A percentile compares a stretch with the other conserved stretches of the same genome.
Conservation (phyloP, 2,888 invertebrate genomes). For the Mechanitis mazaeus region DNA sequence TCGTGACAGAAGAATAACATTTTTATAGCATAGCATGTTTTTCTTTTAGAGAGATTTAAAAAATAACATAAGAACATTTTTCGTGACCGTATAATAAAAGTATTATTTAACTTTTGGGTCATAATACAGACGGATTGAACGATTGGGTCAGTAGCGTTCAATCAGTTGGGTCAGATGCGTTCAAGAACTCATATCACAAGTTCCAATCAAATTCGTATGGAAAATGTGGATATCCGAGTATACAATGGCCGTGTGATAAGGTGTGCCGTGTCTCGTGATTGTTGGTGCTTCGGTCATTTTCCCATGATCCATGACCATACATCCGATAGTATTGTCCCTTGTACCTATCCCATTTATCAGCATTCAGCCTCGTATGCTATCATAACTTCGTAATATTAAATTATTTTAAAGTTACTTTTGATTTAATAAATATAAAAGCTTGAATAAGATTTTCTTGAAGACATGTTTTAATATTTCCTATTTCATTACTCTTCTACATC, state of each 20-base stretch:
- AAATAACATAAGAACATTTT: too few relatives aligned
- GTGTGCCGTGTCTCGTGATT: constrained; percentile 42
- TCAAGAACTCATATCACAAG: constrained; percentile 25
- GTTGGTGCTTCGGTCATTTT: constrained; percentile 55
- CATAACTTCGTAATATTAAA: constrained; percentile 2
- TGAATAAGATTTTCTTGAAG: too few relatives aligned
- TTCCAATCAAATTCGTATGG: constrained; percentile 55
- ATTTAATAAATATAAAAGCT: too few relatives aligned
- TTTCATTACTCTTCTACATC: too few relatives aligned
- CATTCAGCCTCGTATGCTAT: constrained; percentile 11
- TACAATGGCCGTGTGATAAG: constrained; percentile 59
- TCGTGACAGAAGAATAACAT: too few relatives aligned
- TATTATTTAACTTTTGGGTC: too few relatives aligned
- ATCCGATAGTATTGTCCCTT: constrained; percentile 50
- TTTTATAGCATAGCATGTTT: too few relatives aligned
- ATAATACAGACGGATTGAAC: too few relatives aligned
- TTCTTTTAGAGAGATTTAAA: too few relatives aligned
- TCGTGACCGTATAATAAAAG: too few relatives aligned
- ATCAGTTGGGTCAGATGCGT: constrained; percentile 26
- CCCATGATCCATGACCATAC: constrained; percentile 55
- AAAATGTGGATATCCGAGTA: constrained; percentile 46
- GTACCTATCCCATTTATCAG: constrained; percentile 23
- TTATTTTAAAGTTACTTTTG: too few relatives aligned
- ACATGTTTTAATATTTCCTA: too few relatives aligned
- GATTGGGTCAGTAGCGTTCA: constrained; percentile 29